These are phyloP conservation scores for Podilymbus podiceps DNA, from an alignment of 2,113 vertebrate species.

Conservation along the genomic window DNA sequence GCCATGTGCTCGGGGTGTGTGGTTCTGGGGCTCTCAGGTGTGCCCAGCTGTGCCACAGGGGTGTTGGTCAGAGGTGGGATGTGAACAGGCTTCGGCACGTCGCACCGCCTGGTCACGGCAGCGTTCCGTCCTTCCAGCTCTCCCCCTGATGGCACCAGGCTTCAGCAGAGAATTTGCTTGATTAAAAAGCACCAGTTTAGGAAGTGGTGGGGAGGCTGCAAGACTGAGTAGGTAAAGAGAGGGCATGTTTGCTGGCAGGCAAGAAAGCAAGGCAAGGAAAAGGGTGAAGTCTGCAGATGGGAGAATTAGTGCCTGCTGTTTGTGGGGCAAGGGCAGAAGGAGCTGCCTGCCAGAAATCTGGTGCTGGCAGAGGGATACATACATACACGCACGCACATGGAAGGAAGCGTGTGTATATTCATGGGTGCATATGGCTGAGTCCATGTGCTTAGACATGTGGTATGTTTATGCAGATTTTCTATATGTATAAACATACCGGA, in stretches of 20 bases:
- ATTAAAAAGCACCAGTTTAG: neutral
- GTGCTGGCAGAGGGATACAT: conserved; percentile 38
- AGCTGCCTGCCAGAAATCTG: conserved; percentile 58
- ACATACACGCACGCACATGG: neutral
- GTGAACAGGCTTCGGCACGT: neutral
- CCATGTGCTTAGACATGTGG: conserved; percentile 47
- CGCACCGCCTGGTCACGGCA: neutral
- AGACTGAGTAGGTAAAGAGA: conserved; percentile 23
- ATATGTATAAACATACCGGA: conserved; percentile 13
- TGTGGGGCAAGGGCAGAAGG: conserved; percentile 48
- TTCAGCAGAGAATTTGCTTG: neutral
- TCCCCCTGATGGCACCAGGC: neutral
- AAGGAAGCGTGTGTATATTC: neutral
- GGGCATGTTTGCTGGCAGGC: conserved; percentile 42
- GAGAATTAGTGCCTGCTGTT: conserved; percentile 58
- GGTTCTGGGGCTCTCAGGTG: neutral
- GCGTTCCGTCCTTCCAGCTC: neutral
- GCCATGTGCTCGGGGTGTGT: fast-evolving
- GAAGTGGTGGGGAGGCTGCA: neutral
- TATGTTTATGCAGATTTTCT: conserved; percentile 33
- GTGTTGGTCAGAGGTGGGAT: neutral
- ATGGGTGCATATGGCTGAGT: conserved; percentile 17
- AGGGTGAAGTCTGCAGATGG: conserved; percentile 57
- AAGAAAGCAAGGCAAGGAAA: conserved; percentile 41
- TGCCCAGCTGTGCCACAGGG: neutral